phyloP scores from a whole-genome alignment of 2,113 vertebrate species.

The Otis tarda region DNA sequence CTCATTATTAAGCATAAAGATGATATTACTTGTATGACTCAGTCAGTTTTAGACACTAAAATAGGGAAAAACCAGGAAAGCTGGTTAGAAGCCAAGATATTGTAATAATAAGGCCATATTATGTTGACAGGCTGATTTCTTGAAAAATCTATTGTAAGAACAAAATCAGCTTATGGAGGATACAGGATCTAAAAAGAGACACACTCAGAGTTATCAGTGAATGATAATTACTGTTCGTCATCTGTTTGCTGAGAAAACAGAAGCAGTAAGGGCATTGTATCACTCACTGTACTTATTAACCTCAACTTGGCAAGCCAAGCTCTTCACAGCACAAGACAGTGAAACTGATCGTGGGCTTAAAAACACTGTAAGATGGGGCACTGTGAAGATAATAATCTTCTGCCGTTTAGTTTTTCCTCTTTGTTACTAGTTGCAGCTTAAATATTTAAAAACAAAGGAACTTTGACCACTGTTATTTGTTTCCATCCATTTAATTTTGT shows the following conservation, averaged over 20 bases:
- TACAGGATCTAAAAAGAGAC: neutral
- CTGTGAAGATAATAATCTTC: neutral
- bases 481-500: neutral
- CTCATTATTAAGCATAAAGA: neutral
- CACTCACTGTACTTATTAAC: neutral
- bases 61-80: neutral
- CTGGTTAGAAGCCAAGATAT: neutral
- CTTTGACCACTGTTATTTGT: neutral
- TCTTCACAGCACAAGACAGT: neutral
- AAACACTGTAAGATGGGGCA: neutral
- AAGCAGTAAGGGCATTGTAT: neutral
- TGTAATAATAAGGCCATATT: neutral
- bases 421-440: neutral
- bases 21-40: neutral
- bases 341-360: neutral
- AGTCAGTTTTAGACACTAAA: too few relatives aligned
- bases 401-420: neutral
- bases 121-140: neutral
- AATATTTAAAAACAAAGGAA: neutral
- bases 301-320: neutral
- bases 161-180: neutral
- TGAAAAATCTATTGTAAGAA: neutral
- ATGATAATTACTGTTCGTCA: constrained; percentile 15
- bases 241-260: constrained; percentile 46
- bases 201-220: neutral